phyloP scores from a whole-genome alignment of 1,140 invertebrate genomes.

The Nymphalis io region DNA sequence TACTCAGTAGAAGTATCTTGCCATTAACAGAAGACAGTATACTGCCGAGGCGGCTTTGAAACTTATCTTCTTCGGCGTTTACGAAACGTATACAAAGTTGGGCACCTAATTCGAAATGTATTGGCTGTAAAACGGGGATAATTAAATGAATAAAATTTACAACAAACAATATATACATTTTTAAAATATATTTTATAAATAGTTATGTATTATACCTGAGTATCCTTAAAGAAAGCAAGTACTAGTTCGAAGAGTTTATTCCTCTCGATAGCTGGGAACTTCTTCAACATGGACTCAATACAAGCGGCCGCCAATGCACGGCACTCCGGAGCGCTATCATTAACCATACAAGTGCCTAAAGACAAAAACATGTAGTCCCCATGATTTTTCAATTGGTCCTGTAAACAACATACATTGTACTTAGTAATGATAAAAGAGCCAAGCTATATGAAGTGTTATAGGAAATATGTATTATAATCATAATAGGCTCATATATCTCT shows the following conservation, averaged over 20 bases:
- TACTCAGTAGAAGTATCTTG: conserved; percentile 65
- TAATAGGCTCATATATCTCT: too few species aligned
- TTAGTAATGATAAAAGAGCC: background rate
- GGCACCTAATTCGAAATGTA: conserved; percentile 83
- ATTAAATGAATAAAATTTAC: background rate
- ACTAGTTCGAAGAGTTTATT: conserved; percentile 85
- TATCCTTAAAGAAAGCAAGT: conserved; percentile 84
- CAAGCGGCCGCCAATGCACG: conserved; percentile 84
- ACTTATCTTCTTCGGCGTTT: conserved; percentile 84
- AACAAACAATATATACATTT: too few species aligned
- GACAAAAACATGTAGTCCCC: conserved; percentile 87
- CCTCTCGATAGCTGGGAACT: conserved; percentile 80
- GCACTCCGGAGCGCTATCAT: conserved; percentile 86
- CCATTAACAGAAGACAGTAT: conserved; percentile 82
- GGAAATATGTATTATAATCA: too few species aligned
- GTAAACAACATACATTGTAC: conserved; percentile 33
- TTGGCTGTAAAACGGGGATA: conserved; percentile 59
- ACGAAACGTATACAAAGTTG: conserved; percentile 87
- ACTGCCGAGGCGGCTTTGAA: conserved; percentile 82
- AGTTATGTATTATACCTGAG: too few species aligned
- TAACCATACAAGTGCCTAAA: conserved; percentile 86
- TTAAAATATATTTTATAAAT: too few species aligned
- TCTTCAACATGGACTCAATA: conserved; percentile 83
- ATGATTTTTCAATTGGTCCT: conserved; percentile 84
- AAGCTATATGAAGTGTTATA: too few species aligned